Conservation (phyloP, 2,888 invertebrate species). For the Chamaedrilus cognettii region DNA sequence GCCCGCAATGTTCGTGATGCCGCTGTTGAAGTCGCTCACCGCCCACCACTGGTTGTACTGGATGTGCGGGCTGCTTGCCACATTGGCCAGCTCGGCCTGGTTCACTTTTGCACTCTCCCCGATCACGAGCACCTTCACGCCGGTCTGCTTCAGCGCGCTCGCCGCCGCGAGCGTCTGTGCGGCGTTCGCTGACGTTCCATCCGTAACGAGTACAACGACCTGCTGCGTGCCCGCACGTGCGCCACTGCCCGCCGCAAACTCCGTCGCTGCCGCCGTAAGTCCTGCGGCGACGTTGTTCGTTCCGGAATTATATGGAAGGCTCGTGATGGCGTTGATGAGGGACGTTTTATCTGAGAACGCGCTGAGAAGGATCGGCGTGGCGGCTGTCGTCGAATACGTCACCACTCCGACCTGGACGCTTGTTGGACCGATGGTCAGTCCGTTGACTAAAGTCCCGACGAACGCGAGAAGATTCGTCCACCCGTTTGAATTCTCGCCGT, state of each 20-base stretch:
- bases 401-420: slow-evolving; percentile 14
- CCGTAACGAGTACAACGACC: slow-evolving; percentile 21
- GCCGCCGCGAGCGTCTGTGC: not conserved
- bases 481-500: not conserved
- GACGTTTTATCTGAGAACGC: slow-evolving; percentile 4
- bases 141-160: not conserved
- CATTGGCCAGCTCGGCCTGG: not conserved
- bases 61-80: slow-evolving; percentile 1
- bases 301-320: not conserved
- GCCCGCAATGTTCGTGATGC: slow-evolving; percentile 8
- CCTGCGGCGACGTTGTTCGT: slow-evolving; percentile 3
- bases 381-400: slow-evolving; percentile 11
- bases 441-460: slow-evolving; percentile 10
- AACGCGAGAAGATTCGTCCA: slow-evolving; percentile 12
- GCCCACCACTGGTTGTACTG: slow-evolving; percentile 6
- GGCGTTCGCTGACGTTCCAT: slow-evolving; percentile 3
- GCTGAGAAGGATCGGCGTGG: not conserved
- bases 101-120: not conserved
- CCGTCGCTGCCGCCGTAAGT: not conserved
- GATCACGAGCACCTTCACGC: not conserved
- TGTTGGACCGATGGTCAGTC: slow-evolving; percentile 11
- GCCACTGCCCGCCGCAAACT: not conserved
- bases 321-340: slow-evolving; percentile 1
- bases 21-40: slow-evolving; percentile 4
- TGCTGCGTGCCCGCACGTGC: not conserved